phyloP scores from a whole-genome alignment of 35 echinoderm and acorn worm species.

The Lytechinus variegatus region DNA sequence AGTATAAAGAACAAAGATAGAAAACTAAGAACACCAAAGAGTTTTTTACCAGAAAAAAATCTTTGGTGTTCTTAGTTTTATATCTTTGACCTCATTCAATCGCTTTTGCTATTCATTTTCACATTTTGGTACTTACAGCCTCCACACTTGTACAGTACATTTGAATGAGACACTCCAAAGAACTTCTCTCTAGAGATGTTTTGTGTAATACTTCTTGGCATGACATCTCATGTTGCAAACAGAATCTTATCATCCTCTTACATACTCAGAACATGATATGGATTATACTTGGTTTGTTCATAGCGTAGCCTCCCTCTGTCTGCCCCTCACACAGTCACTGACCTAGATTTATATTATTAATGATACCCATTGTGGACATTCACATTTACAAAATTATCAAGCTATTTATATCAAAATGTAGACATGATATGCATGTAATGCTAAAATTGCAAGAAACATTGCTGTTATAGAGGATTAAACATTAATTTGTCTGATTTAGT shows the following conservation, averaged over 20 bases:
- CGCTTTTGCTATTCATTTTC: no score
- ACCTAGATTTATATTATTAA: neutral
- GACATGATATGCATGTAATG: neutral
- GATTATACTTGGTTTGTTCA: neutral
- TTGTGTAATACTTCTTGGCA: neutral
- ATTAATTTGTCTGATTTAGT: neutral
- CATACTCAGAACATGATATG: neutral
- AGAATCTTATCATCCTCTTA: neutral
- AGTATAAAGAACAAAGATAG: no score
- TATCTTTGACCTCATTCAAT: no score
- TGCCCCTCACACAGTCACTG: neutral
- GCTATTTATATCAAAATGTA: neutral
- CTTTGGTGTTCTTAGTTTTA: no score
- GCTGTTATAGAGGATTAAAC: neutral
- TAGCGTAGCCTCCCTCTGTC: neutral
- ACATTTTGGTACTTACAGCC: no score
- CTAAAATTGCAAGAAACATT: neutral
- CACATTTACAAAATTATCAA: neutral
- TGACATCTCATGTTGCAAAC: neutral
- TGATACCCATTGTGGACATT: neutral
- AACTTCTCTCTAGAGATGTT: no score
- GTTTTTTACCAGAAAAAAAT: no score
- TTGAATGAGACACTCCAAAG: no score
- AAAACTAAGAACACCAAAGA: no score
- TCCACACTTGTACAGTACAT: no score